Base-by-base conservation (phyloP, 2,888 invertebrate species). In the Macrophya alboannulata region DNA sequence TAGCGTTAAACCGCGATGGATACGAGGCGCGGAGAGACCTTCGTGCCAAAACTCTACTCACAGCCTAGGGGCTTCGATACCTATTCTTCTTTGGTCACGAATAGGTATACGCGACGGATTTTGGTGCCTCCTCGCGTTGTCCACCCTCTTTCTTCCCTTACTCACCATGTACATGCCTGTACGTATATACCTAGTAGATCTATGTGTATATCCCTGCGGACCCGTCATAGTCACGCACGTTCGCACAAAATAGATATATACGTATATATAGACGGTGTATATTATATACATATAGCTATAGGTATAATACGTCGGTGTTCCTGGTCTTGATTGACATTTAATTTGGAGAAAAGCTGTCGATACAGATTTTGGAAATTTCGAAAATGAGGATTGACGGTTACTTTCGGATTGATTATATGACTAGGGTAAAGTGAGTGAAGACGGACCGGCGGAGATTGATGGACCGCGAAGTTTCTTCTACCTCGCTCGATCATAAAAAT, bases 71-170 rank as follows among this genome's bases (percentile, higher is more conserved):
- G 43, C 40, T 72, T 45, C 72, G 72, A 40, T 72, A 25, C 62
- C 55, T 55, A 45, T 43, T 72, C 45, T 72, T 72, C 72, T 43
- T 12, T 40, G 72, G 72, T 40, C n/a, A 45, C 45, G 43, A 43
- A 72, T 72, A 62, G 25, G 62, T 62, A 62, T 62, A 72, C 45
- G 43, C 72, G 72, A 40, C 45, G 43, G 43, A 72, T 72, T 72
- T 45, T 43, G 45, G n/a, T 45, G 21, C 72, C 43, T 43, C n/a
- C n/a, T n/a, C n/a, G n/a, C 43, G 72, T 40, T 72, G 17, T 21
- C 25, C 68, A 31, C 31, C 31, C 68, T 43, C 62, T 25, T 62
- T 62, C 62, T 62, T 62, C 62, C 62, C 25, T 25, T 25, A 62
- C 72, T 72, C 31, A 31, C 31, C 31, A 31, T 3, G 31, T 45